phyloP scores from a whole-genome alignment of 37 sponge, comb jelly and placozoan genomes.

The Crambe crambe region DNA sequence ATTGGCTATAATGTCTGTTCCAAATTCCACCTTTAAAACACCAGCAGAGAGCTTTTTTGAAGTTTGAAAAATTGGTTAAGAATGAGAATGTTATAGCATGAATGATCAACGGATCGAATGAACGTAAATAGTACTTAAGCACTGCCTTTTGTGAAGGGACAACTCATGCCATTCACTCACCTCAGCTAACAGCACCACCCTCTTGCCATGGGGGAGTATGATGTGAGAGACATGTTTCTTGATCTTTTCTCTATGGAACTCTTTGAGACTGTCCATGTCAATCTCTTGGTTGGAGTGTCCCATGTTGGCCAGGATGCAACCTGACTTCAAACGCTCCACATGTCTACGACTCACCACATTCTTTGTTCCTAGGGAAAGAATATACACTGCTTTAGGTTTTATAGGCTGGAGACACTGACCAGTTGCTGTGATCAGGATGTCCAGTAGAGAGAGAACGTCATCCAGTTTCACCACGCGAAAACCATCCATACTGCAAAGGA shows the following conservation, averaged over 20 bases:
- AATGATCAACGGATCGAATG: no score
- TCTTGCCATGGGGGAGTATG: conserved; percentile 71
- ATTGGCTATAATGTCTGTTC: no score
- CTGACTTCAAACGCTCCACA: conserved; percentile 74
- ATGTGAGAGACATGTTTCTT: conserved; percentile 68
- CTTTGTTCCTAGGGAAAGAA: conserved; percentile 60
- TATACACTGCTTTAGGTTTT: no score
- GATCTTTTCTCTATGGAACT: conserved; percentile 59
- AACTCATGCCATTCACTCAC: conserved; percentile 21
- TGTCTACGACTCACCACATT: conserved; percentile 76
- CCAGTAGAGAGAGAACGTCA: conserved; percentile 65
- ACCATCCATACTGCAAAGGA: conserved; percentile 71
- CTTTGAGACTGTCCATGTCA: conserved; percentile 65
- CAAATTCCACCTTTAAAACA: no score
- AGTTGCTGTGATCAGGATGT: conserved; percentile 90
- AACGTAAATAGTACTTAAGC: no score
- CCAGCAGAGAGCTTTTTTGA: no score
- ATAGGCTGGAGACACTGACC: conserved; percentile 39
- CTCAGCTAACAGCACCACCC: conserved; percentile 78
- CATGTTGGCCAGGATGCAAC: conserved; percentile 89
- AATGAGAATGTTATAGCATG: background rate
- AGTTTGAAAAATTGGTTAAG: no score
- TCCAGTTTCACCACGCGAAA: conserved; percentile 83
- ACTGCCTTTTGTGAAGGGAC: background rate
- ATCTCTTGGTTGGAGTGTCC: conserved; percentile 92